These are phyloP conservation scores for Acleris literana DNA, from an alignment of 2,888 invertebrate species.

Conservation along the genomic window DNA sequence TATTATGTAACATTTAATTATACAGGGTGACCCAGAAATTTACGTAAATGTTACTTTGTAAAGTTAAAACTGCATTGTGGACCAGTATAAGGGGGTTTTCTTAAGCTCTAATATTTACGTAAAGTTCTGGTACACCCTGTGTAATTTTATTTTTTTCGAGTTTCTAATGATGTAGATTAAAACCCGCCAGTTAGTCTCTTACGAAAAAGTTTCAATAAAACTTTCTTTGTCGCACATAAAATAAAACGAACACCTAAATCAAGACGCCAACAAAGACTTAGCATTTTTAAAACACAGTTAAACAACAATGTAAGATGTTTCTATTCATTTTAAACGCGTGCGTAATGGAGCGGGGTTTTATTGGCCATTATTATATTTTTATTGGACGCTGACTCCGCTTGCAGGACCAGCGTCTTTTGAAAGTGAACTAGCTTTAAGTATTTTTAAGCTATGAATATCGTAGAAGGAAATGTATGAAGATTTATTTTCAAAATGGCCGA, in stretches of 20 bases:
- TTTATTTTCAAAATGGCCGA: neutral
- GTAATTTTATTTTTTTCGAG: no score
- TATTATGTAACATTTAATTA: no score
- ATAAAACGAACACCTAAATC: constrained; percentile 33
- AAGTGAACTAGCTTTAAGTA: constrained; percentile 6
- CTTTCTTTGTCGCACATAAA: neutral
- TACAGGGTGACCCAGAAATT: no score
- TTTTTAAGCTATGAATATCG: constrained; percentile 14
- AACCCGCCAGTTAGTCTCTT: neutral
- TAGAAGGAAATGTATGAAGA: neutral
- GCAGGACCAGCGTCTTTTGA: constrained; percentile 15
- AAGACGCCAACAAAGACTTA: constrained; percentile 37
- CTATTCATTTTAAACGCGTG: constrained; percentile 43
- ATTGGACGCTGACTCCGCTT: constrained; percentile 10
- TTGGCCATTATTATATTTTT: constrained; percentile 42
- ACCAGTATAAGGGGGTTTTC: no score
- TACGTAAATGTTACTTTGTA: no score
- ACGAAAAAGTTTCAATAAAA: neutral
- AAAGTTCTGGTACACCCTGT: no score
- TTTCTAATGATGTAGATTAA: no score
- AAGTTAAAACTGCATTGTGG: no score
- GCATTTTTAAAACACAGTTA: constrained; percentile 40
- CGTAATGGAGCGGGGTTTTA: constrained; percentile 42
- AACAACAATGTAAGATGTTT: constrained; percentile 42
- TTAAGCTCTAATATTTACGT: no score